Base-by-base conservation (phyloP, 2,888 invertebrate species). In the Noctua comes region DNA sequence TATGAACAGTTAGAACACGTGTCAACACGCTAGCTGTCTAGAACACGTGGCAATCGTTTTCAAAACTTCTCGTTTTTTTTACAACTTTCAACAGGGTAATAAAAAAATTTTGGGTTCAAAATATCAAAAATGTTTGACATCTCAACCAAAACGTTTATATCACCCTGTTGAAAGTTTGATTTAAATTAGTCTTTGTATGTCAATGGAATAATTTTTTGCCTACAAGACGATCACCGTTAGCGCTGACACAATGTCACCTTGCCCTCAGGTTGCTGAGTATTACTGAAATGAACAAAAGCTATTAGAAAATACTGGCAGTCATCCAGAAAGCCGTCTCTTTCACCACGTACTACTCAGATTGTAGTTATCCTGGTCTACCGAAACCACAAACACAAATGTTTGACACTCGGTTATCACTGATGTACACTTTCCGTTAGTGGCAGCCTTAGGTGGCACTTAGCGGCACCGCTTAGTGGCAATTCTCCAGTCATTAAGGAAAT, bases 401-500 rank as follows among this genome's bases (percentile, higher is more conserved):
- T 40, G 68, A 24, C 27, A 70, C 36, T 69, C 59, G 27, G 73
- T 75, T 76, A 80, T 80, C 80, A 51, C 27, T 62, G 75, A 84
- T 73, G 48, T 66, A 68, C 80, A 84, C 48, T 76, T 87, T 76
- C 85, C 85, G 73, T 40, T 65, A 2, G 65, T 70, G 73, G 76
- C 80, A 71, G 43, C 70, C 80, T 73, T 70, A 84, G 76, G 65
- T 80, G 59, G 77, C 73, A 81, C 77, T 87, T 87, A 81, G 85
- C 68, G 72, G 85, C 65, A 81, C 70, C 87, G 85, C 77, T 87
- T 81, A 81, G 77, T 85, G 70, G 81, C 73, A 87, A 85, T 85
- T 80, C 87, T 85, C 74, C 70, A 80, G 77, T 85, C 87, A 87
- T 85, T 85, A 87, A 80, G 85, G 85, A 85, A 85, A 80, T 87